Evolutionary conservation across 2,797 vertebrate species (phyloP), one percentile per base, ranked within the genome.

Genomic region (Podarcis siculus): DNA sequence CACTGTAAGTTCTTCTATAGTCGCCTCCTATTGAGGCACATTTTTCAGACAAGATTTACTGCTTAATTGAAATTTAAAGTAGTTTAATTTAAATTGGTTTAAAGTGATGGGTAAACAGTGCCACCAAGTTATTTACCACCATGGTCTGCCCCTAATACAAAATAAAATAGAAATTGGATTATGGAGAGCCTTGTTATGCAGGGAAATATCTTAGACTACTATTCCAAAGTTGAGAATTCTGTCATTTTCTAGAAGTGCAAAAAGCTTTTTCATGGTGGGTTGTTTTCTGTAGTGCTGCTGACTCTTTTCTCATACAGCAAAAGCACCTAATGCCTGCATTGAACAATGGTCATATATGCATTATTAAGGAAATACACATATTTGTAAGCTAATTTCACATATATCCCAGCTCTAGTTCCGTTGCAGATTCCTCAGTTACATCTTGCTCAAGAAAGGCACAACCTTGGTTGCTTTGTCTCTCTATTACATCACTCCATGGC

Each of bases 291-390:
- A 19, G 55, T 5, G 42, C 27, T 5, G n/a, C 27, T 42, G 10
- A 83, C 49, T 42, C 49, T 39, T 83, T 55, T 35, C 32, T 77
- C 80, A 37, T 58, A 23, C 19, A 79, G 23, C 64, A 64, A 79
- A 77, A 49, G 8, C 15, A 17, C 9, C 37, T 64, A 80, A 75
- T 71, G 35, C 75, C 76, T 66, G 10, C 30, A 27, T 2, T 69
- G 61, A 35, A 23, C 67, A 58, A 39, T n/a, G 32, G 66, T 6
- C 35, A 71, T 58, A 55, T 42, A 86, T 1, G 0, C 7, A 12
- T n/a, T 82, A 45, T 55, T 90, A 7, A 76, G 83, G 72, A 37
- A 85, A 87, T 82, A 76, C 27, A 58, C 15, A 27, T 64, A 23
- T 8, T 35, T 84, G 15, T 64, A 79, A 73, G 49, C 58, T 35